Base-by-base conservation (phyloP, 2,797 vertebrate genomes). In the Sandelia bainsii region DNA sequence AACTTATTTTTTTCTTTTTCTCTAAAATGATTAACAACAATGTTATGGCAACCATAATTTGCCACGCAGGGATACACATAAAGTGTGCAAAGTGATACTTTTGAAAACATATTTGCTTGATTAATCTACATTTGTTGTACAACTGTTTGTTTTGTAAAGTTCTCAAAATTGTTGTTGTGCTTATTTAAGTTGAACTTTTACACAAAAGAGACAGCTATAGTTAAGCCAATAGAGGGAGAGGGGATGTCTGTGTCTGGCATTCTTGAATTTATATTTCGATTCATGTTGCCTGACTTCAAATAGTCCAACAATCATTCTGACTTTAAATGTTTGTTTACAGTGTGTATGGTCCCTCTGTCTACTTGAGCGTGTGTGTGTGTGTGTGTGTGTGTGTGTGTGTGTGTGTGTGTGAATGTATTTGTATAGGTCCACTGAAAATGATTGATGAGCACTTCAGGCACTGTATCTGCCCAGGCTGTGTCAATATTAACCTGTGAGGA, bases 401-500 rank as follows among this genome's bases (percentile, higher is more conserved):
- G n/a, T 34, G 32, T 34, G 32, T 34, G 32, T 34, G 32, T 60
- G 59, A 19, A 64, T 78, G 68, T 77, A 68, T 84, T 72, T 84
- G 86, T 71, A 61, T 60, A 65, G 77, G 89, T 85, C 85, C 86
- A 87, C 72, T 89, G 85, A 63, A 79, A 82, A 78, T 92, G 92
- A 94, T 91, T 92, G 91, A 93, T 87, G 91, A 93, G 58, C 45
- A 68, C 90, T 90, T 83, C 68, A 87, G 89, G 89, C 87, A 0
- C 65, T 84, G 86, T 92, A 90, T 94, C 92, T 87, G 92, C 93
- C 91, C 90, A 94, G 94, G 91, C 94, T 97, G 94, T 96, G 97
- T 98, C 96, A 98, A 98, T 97, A 98, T 98, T 97, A 97, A 98
- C 96, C 97, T 97, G 96, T 93, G 87, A 94, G 94, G 96, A 96